These are phyloP conservation scores for Heliconius charithonia DNA, from an alignment of 2,888 invertebrate species.

Conservation along the genomic window DNA sequence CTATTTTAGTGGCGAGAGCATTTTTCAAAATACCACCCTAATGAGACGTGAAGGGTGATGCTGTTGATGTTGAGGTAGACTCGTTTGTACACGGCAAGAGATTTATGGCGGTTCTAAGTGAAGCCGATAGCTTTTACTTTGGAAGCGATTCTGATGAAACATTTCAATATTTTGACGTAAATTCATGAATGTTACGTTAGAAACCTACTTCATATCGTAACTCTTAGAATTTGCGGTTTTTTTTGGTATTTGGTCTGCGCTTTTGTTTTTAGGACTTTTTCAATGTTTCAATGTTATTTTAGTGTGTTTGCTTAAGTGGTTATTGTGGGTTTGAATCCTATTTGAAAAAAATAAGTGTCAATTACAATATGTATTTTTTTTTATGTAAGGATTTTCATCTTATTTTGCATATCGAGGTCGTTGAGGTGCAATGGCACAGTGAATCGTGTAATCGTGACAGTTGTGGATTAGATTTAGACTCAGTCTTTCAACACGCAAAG, in stretches of 20 bases:
- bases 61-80: constrained; percentile 64
- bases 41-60: constrained; percentile 78
- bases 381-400: background rate
- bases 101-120: constrained; percentile 72
- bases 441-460: too few relatives aligned
- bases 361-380: background rate
- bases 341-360: background rate
- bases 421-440: too few relatives aligned
- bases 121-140: constrained; percentile 61
- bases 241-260: background rate
- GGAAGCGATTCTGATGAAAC: constrained; percentile 42
- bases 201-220: too few relatives aligned
- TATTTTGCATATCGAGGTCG: too few relatives aligned
- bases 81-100: constrained; percentile 63
- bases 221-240: background rate
- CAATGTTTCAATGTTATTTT: background rate
- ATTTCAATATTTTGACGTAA: constrained; percentile 35
- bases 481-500: background rate
- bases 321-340: background rate
- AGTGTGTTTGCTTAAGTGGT: background rate
- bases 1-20: constrained; percentile 77
- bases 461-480: too few relatives aligned
- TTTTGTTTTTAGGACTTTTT: background rate
- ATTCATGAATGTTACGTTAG: background rate
- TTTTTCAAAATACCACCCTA: constrained; percentile 73